Evolutionary conservation across 2,888 invertebrate genomes (phyloP), one percentile per base, ranked within the genome.

Genomic region (Mesorhabditis belari): DNA sequence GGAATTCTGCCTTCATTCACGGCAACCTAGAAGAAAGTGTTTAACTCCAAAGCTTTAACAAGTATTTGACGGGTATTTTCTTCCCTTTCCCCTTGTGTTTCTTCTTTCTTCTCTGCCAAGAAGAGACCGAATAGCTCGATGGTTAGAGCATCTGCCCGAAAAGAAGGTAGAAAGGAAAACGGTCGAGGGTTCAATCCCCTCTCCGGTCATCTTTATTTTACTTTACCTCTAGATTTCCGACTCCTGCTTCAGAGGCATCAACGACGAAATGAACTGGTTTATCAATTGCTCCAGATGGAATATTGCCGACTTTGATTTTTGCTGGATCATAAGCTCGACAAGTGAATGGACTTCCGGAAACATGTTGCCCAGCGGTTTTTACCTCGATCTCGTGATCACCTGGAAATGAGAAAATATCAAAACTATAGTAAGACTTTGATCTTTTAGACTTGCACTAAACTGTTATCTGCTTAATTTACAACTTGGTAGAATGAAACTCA

Each of bases 1-100:
- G 95, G 93, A 29, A 96, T 94, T 65, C 92, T 87, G 0, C 96
- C 96, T 5, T 94, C 93, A 81, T 98, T 96, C 27, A 98, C 95
- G 0, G 94, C 93, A 63, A 98, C 96, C 44, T 35, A n/a, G n/a
- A 35, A 35, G 44, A 35, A 35, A 9, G 44, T 35, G 27, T 51
- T 51, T 51, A 9, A 51, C 44, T 35, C 44, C n/a, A n/a, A n/a
- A n/a, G n/a, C n/a, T n/a, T n/a, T n/a, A n/a, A n/a, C n/a, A n/a
- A n/a, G n/a, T n/a, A n/a, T n/a, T n/a, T n/a, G n/a, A n/a, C n/a
- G n/a, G n/a, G n/a, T n/a, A n/a, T n/a, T 35, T 35, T 2, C 44
- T 35, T 35, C 12, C 44, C 12, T 17, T 35, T 35, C n/a, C n/a
- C 44, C 44, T 35, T n/a, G 44, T 35, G 44, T 35, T 27, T 59